Evolutionary conservation across 2,888 invertebrate genomes (phyloP), one percentile per base, ranked within the genome.

Genomic region (Noctuana brunneofusca): DNA sequence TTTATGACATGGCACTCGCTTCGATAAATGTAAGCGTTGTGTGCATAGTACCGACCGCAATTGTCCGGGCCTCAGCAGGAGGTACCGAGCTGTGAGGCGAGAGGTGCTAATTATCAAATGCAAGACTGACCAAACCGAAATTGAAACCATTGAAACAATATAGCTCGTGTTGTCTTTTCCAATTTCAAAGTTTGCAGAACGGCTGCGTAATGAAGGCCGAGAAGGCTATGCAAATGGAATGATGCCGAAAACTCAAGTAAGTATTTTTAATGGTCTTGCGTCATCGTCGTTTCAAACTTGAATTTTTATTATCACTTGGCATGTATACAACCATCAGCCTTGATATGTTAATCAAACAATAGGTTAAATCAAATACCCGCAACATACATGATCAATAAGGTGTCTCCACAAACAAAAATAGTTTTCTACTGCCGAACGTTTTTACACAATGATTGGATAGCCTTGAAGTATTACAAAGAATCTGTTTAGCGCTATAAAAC

Each of bases 301-400:
- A 89, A 89, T 87, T 90, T 91, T 90, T 89, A 91, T 91, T 91
- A 90, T 91, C 91, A 90, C 91, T 85, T 89, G 81, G 81, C 82
- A 79, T 83, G 86, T 89, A 87, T 89, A 85, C 84, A 84, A 83
- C 84, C 83, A 81, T 75, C 81, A 90, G 85, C 90, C 90, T 91
- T 91, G 89, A 91, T 91, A 89, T 84, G 84, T 89, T 89, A 86
- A 83, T 85, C 90, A 90, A 91, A 91, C 90, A 90, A 90, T 88
- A 86, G 87, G 75, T 84, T 79, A 81, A 89, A 88, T 87, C 84
- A 89, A 89, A 88, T 87, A 80, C 79, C 82, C 80, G 78, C 81
- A 83, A 84, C 76, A 81, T 63, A 63, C 81, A 84, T 79, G 83
- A 87, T 87, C 87, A 88, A 86, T 85, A 85, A 80, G 74, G 78